Evolutionary conservation across 2,888 invertebrate species (phyloP), one percentile per base, ranked within the genome.

Genomic region (Boloria selene): DNA sequence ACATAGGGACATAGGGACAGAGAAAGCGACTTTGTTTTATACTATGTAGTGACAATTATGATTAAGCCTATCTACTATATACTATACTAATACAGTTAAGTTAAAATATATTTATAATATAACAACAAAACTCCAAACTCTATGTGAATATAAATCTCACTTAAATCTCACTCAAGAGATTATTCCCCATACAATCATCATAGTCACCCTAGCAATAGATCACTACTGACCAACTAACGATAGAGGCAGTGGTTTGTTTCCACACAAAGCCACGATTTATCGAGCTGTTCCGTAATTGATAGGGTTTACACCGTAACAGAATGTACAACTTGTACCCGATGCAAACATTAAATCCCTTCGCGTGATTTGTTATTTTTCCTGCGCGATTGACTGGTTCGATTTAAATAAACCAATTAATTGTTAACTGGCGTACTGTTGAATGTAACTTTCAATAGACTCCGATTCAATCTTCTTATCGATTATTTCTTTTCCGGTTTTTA

Each of bases 221-320:
- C 77, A 77, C 74, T 71, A 71, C 72, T 74, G 76, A 74, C 74
- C 76, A 75, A 73, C 74, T 76, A 77, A 75, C 77, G 77, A 77
- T 75, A 75, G 77, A 77, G 74, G 76, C 75, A 77, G 75, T 73
- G 78, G 78, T 78, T 74, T 77, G 78, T 77, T 76, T 74, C 75
- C 74, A 73, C 74, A 77, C 77, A 76, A 77, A 74, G 76, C 74
- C 74, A 71, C 75, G 78, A 79, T 79, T 79, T 79, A 79, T 78
- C 73, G 77, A 69, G 73, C 77, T 74, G 72, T 70, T 64, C 74
- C 72, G 73, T 77, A 77, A 78, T 78, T 77, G 77, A 79, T 78
- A 77, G 75, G 74, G 75, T 76, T 75, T 73, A 70, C 73, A 70
- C 72, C 72, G 74, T 74, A 74, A 75, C 77, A 74, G 73, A 75